phyloP scores from a whole-genome alignment of 1,140 invertebrate species.

The Argopecten irradians region DNA sequence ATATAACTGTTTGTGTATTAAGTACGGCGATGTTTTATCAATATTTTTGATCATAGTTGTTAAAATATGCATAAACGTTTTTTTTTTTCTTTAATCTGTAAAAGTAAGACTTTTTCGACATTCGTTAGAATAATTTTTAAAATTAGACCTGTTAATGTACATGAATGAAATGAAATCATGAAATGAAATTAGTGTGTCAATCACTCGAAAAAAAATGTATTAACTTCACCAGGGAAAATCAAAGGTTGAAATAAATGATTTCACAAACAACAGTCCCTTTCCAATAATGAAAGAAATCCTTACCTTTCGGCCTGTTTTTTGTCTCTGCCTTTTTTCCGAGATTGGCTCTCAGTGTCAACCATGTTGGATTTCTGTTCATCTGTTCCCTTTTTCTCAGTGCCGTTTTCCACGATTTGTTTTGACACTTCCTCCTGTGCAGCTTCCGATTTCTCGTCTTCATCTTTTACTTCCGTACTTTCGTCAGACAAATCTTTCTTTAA shows the following conservation, averaged over 20 bases:
- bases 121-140: background rate
- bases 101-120: background rate
- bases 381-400: background rate
- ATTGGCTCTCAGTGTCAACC: background rate
- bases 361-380: background rate
- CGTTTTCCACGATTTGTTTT: background rate
- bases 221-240: background rate
- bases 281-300: slow-evolving; percentile 57
- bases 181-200: background rate
- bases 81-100: background rate
- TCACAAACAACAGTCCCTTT: background rate
- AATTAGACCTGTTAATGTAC: background rate
- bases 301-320: slow-evolving; percentile 61
- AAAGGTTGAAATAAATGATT: background rate
- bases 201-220: background rate
- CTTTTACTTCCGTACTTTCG: background rate
- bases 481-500: slow-evolving; percentile 49
- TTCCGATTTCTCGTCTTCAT: background rate
- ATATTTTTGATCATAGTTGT: background rate
- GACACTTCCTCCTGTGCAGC: background rate
- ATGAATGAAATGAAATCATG: background rate
- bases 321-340: slow-evolving; percentile 31
- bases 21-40: background rate
- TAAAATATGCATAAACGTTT: background rate
- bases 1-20: background rate